A percentile compares a stretch with the other conserved stretches of the same genome.
phyloP scores from a whole-genome alignment of 92 coral and sea anemone species.

The Ricordea florida region DNA sequence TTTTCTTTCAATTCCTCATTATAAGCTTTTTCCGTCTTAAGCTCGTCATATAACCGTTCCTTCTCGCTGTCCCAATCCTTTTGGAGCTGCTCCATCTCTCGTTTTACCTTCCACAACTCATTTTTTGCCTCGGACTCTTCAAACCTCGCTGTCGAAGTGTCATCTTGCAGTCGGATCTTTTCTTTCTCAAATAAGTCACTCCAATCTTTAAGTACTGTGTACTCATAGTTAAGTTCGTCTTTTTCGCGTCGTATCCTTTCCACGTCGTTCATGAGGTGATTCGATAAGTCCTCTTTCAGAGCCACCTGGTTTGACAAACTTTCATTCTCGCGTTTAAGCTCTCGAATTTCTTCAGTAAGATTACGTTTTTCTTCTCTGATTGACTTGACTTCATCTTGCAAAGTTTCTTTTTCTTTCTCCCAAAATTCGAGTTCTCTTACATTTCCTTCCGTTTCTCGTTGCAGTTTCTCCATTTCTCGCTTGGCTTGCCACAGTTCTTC shows the following conservation, averaged over 20 bases:
- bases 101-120: neutral
- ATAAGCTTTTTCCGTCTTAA: neutral
- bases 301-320: no score
- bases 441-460: neutral
- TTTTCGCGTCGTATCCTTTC: slow-evolving; percentile 30
- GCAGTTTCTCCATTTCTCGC: neutral
- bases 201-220: slow-evolving; percentile 31
- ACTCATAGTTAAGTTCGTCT: slow-evolving; percentile 43
- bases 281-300: no score
- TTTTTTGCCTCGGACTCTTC: slow-evolving; percentile 32
- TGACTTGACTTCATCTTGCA: neutral
- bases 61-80: neutral
- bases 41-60: neutral
- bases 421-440: slow-evolving; percentile 5
- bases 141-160: neutral
- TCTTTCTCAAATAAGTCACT: no score
- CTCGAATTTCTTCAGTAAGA: slow-evolving; percentile 6
- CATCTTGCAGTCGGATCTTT: neutral
- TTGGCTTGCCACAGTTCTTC: slow-evolving; percentile 37
- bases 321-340: no score
- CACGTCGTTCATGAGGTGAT: slow-evolving; percentile 14
- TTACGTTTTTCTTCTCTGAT: neutral
- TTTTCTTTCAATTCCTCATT: slow-evolving; percentile 45
- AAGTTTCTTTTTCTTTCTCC: neutral
- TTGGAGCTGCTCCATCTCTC: neutral